Base-by-base conservation (phyloP, 2,888 invertebrate species). In the Mimumesa dahlbomi region DNA sequence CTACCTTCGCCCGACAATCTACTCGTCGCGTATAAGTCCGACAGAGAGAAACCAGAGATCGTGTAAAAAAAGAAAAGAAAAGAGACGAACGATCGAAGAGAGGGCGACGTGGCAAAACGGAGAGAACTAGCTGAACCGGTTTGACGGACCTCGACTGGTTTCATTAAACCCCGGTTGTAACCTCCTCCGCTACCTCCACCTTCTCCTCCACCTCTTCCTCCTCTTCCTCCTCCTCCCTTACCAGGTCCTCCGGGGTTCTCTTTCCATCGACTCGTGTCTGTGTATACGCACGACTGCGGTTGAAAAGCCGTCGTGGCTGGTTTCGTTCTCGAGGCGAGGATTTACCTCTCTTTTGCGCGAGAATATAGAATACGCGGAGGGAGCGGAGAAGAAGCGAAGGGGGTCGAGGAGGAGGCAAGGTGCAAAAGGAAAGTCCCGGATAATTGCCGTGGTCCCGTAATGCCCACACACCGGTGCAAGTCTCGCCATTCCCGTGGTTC, bases 111-210 rank as follows among this genome's bases (percentile, higher is more conserved):
- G 78, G 71, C 73, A 25, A 67, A 71, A 71, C 68, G 66, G 65
- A 70, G 71, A 75, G 82, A 85, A 85, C 84, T 82, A 66, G 85
- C 76, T 64, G 72, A 81, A 86, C 88, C 85, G 87, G 88, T 88
- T 87, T 81, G 75, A 77, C 79, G 81, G 77, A 79, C 77, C 81
- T 83, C 76, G 83, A 82, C 85, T 82, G 82, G 84, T 87, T 87
- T 87, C 85, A 84, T 88, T 85, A 87, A 87, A 87, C 84, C 79
- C 81, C 85, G 79, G 79, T 83, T 84, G 83, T 84, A 82, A 78
- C 81, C 81, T 79, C 82, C 79, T 74, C 79, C 79, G 67, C 71
- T 52, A 29, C 62, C 50, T 50, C 45, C n/a, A 78, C 81, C 81
- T 78, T 81, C 79, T 75, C 78, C 79, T 65, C 71, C 49, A 29